Base-by-base conservation (phyloP, 2,113 vertebrate species). In the Calidris pugnax region DNA sequence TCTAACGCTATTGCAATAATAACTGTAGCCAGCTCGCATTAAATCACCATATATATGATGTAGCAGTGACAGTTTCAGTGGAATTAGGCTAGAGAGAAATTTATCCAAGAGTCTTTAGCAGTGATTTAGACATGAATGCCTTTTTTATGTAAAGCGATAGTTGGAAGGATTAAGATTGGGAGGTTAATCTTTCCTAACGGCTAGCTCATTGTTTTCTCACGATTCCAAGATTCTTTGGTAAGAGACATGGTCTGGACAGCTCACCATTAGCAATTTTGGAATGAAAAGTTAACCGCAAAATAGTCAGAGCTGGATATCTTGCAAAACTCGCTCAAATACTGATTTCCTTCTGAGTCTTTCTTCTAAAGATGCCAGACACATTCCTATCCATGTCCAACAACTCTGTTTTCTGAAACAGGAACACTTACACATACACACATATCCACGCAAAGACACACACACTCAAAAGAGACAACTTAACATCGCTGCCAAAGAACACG, bases 231-330 rank as follows among this genome's bases (percentile, higher is more conserved):
- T 96, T 95, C 96, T 96, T 95, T 84, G 94, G 93, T 90, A 79
- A 88, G 90, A 92, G 41, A 91, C 93, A 89, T 32, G 51, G 84
- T 85, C 96, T 95, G 95, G 95, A 97, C 76, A 96, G 88, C 93
- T 97, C 97, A 96, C 90, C 90, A 89, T 96, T 43, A 95, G 86
- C 78, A 95, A 72, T 93, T 86, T 90, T 96, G 97, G 96, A 97
- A 97, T 28, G 95, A 92, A 97, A 92, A 94, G 83, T 72, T 87
- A 95, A 95, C 95, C 92, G 33, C 96, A 95, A 39, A 95, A 17
- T 37, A 96, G 93, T 96, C 90, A 96, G 93, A 92, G 85, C 88
- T 96, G 95, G 95, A 97, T 90, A 66, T 68, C 83, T 94, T 91
- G 96, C 92, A 95, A 93, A 93, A 93, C 82, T 82, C 28, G 2